Percentiles rank a stretch among this genome's conserved stretches.
Evolutionary conservation across 2,888 invertebrate species (phyloP).

Genomic region (Cyclophora albipunctata): DNA sequence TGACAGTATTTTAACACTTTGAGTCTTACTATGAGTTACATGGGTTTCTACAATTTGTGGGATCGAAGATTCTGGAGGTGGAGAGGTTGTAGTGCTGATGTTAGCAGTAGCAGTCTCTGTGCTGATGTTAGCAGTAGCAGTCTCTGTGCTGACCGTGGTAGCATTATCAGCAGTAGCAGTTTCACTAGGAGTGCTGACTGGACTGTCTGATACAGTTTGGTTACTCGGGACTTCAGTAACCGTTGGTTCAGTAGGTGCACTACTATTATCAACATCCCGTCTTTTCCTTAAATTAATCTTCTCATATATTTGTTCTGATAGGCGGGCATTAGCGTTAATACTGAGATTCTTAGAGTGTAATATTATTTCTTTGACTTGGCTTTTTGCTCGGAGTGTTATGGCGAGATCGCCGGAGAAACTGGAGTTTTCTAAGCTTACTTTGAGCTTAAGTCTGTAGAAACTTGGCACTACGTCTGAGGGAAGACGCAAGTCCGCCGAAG

Average conservation of each 20-base stretch:
- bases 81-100: constrained; percentile 8
- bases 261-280: constrained; percentile 26
- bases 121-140: constrained; percentile 6
- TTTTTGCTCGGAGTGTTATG: constrained; percentile 61
- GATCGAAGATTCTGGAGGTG: not conserved
- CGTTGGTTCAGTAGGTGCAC: not conserved
- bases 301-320: constrained; percentile 66
- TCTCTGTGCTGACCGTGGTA: constrained; percentile 16
- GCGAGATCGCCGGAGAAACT: constrained; percentile 59
- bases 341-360: constrained; percentile 70
- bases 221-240: not conserved
- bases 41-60: constrained; percentile 35
- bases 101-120: constrained; percentile 7
- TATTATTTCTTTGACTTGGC: constrained; percentile 54
- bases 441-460: constrained; percentile 74
- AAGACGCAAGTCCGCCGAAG: constrained; percentile 54
- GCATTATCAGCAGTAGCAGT: constrained; percentile 9
- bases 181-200: constrained; percentile 7
- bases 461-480: constrained; percentile 68
- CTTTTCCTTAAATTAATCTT: constrained; percentile 41
- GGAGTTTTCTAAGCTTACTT: constrained; percentile 64
- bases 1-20: constrained; percentile 47
- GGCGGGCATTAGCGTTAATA: constrained; percentile 46
- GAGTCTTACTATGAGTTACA: constrained; percentile 53
- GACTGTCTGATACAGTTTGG: constrained; percentile 8